Evolutionary conservation across 2,797 vertebrate species (phyloP).

Genomic region (Microhierax caerulescens): DNA sequence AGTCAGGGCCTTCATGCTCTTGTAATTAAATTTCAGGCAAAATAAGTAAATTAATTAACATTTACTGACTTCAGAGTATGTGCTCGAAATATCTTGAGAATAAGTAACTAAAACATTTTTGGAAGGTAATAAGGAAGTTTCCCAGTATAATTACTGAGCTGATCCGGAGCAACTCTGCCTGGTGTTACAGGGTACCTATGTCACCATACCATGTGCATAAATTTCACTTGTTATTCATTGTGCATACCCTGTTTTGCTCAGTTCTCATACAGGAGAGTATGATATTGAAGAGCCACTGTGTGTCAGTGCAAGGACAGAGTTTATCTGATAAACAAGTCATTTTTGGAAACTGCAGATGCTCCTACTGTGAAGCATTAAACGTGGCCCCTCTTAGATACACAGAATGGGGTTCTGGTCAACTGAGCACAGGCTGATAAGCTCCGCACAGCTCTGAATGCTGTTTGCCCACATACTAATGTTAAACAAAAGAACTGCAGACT

Average conservation of each 20-base stretch:
- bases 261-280: constrained; percentile 64
- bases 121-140: constrained; percentile 32
- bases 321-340: constrained; percentile 83
- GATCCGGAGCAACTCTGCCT: background rate
- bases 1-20: background rate
- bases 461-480: constrained; percentile 85
- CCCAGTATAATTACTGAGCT: background rate
- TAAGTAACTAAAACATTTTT: constrained; percentile 9
- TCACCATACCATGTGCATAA: constrained; percentile 29
- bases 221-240: constrained; percentile 60
- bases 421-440: constrained; percentile 82
- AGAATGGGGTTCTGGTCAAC: constrained; percentile 80
- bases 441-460: constrained; percentile 81
- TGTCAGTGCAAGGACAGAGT: constrained; percentile 79
- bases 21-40: constrained; percentile 13
- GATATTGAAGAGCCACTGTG: constrained; percentile 74
- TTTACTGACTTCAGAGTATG: background rate
- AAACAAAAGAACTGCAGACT: constrained; percentile 84
- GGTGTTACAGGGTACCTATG: background rate
- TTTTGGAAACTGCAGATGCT: constrained; percentile 80
- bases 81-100: background rate
- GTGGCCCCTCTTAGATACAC: constrained; percentile 79
- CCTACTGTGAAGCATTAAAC: constrained; percentile 81
- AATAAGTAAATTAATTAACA: constrained; percentile 18
- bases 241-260: constrained; percentile 62